Evolutionary conservation across 2,888 invertebrate species (phyloP), one percentile per base, ranked within the genome.

Genomic region (Ecdyonurus torrentis): DNA sequence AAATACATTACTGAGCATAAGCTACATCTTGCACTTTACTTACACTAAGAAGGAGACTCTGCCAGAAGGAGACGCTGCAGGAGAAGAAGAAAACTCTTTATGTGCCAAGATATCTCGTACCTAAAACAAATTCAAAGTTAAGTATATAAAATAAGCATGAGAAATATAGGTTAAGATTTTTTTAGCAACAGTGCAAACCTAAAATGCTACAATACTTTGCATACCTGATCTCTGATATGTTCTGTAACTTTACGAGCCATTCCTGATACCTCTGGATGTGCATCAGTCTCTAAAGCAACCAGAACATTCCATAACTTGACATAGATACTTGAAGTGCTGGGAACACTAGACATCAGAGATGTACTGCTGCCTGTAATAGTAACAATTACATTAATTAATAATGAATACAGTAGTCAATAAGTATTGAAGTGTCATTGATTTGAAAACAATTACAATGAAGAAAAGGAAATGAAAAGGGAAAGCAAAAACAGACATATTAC

Each of bases 281-380:
- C 96, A 80, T 99, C 98, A 65, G 82, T 80, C 64, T 90, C 84
- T 70, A 96, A 81, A 64, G 82, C 78, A 65, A 83, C 78, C 67
- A 98, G 78, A 22, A 88, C 85, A 68, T 83, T 81, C 96, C 96
- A 98, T 64, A 97, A 81, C 75, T 90, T 90, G 76, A 86, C 85
- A 76, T 94, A 94, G 63, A 95, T 86, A 18, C 90, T 89, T 23
- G 59, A 70, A 64, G 77, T 76, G 23, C 79, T 77, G n/a, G 78
- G 69, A 50, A 22, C 55, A 55, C 22, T 55, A 55, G 5, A 10
- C 22, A 22, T 22, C n/a, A 20, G 55, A 55, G 55, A 7, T n/a
- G 77, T 73, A 64, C 71, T 71, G 63, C 75, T 72, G 59, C 75
- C 75, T 75, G 64, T 22, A 22, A 60, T 18, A 58, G n/a, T n/a